phyloP scores from a whole-genome alignment of 35 echinoderm and acorn worm genomes.

The Holothuria glaberrima region DNA sequence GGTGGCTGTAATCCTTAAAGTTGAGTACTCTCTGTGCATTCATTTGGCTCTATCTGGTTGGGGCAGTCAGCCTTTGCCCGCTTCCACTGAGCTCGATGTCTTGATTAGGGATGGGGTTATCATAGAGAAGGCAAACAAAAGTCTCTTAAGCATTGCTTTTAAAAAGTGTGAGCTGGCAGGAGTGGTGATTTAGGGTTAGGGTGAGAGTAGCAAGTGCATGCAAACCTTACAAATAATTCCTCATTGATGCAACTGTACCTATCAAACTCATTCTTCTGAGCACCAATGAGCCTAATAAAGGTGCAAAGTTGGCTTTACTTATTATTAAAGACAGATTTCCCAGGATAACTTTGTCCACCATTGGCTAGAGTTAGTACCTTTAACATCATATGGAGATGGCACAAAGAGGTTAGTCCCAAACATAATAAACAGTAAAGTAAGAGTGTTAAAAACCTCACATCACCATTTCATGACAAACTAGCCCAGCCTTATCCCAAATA shows the following conservation, averaged over 20 bases:
- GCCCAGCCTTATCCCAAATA: too few species aligned
- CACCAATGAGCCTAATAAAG: too few species aligned
- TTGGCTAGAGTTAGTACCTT: too few species aligned
- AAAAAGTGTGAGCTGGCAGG: conserved; percentile 24
- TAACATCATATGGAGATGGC: too few species aligned
- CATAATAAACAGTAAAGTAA: too few species aligned
- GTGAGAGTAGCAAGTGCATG: conserved; percentile 11
- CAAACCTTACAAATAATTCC: neutral
- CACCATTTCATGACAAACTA: too few species aligned
- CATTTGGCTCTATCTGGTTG: conserved; percentile 44
- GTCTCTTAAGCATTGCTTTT: conserved; percentile 19
- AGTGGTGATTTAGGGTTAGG: neutral
- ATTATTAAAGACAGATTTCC: too few species aligned
- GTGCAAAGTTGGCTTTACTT: too few species aligned
- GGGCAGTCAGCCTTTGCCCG: conserved; percentile 4
- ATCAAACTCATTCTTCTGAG: too few species aligned
- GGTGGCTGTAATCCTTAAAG: neutral
- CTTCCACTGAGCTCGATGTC: conserved; percentile 55
- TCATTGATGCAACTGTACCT: neutral
- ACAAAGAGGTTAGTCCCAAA: too few species aligned
- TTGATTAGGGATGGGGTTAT: conserved; percentile 34
- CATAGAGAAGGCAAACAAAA: conserved; percentile 45
- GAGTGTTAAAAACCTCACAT: too few species aligned
- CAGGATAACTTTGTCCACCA: too few species aligned
- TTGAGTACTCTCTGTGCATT: conserved; percentile 52